A percentile compares a stretch with the other conserved stretches of the same genome.
phyloP scores from a whole-genome alignment of 2,113 vertebrate species.

The Anguilla rostrata region DNA sequence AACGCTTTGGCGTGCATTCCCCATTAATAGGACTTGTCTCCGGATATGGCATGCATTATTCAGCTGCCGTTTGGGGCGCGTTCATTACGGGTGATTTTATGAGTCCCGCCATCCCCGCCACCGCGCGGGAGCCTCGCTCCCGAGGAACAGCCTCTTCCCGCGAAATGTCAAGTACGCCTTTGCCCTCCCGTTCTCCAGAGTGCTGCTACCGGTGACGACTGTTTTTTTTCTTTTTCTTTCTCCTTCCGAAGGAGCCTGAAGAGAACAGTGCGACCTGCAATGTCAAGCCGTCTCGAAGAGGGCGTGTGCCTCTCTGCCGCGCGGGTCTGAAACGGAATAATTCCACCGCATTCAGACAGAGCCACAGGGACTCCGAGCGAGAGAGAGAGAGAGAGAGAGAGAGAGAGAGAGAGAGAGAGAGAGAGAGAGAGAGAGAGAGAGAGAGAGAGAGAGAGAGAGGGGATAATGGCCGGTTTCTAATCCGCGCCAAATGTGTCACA shows the following conservation, averaged over 20 bases:
- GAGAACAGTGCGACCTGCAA: background rate
- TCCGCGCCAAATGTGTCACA: background rate
- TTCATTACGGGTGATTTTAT: constrained; percentile 29
- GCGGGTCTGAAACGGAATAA: background rate
- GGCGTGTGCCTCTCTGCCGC: background rate
- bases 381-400: background rate
- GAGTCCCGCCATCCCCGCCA: background rate
- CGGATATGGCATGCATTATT: constrained; percentile 18
- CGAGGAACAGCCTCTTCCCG: constrained; percentile 6
- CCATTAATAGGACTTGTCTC: background rate
- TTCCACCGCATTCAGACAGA: background rate
- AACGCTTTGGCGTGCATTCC: background rate
- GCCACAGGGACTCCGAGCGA: background rate
- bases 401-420: background rate
- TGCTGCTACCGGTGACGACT: background rate
- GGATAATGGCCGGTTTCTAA: constrained; percentile 10
- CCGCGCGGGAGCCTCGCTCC: background rate
- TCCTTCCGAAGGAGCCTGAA: background rate
- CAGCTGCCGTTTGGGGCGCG: constrained; percentile 9
- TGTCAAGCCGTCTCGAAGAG: constrained; percentile 4
- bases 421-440: background rate
- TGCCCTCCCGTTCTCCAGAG: background rate
- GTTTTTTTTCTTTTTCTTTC: background rate
- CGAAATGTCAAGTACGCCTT: constrained; percentile 18
- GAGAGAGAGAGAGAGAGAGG: background rate